These are phyloP conservation scores for Bibio marci DNA, from an alignment of 2,888 invertebrate species.

Conservation along the genomic window DNA sequence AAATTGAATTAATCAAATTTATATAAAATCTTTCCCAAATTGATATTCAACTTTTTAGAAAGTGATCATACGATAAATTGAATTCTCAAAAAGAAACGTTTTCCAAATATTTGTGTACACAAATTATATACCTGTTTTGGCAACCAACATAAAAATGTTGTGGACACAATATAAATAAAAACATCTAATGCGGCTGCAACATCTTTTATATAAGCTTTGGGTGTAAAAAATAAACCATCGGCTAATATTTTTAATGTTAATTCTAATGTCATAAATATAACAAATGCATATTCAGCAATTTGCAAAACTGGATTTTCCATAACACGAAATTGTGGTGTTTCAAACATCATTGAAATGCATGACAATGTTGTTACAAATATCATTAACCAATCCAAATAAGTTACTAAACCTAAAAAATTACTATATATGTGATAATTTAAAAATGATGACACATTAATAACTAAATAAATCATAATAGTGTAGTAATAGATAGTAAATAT, in stretches of 20 bases:
- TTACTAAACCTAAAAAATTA: constrained; percentile 91
- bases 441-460: no score
- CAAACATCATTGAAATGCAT: constrained; percentile 98
- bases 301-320: constrained; percentile 89
- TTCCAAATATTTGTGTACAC: no score
- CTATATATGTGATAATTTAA: no score
- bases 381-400: constrained; percentile 99
- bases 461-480: no score
- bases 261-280: constrained; percentile 95
- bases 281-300: constrained; percentile 94
- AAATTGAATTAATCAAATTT: background rate
- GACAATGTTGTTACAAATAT: constrained; percentile 94
- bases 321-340: constrained; percentile 83
- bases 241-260: constrained; percentile 88
- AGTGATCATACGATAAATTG: no score
- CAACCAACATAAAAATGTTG: constrained; percentile 95
- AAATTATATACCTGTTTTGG: constrained; percentile 32
- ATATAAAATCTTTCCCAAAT: no score
- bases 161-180: constrained; percentile 91
- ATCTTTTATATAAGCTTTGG: constrained; percentile 96
- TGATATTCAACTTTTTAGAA: no score
- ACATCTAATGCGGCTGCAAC: constrained; percentile 93
- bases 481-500: no score
- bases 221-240: constrained; percentile 96
- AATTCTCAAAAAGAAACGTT: no score